Evolutionary conservation across 2,797 vertebrate species (phyloP), one percentile per base, ranked within the genome.

Genomic region (Pipistrellus pipistrellus): DNA sequence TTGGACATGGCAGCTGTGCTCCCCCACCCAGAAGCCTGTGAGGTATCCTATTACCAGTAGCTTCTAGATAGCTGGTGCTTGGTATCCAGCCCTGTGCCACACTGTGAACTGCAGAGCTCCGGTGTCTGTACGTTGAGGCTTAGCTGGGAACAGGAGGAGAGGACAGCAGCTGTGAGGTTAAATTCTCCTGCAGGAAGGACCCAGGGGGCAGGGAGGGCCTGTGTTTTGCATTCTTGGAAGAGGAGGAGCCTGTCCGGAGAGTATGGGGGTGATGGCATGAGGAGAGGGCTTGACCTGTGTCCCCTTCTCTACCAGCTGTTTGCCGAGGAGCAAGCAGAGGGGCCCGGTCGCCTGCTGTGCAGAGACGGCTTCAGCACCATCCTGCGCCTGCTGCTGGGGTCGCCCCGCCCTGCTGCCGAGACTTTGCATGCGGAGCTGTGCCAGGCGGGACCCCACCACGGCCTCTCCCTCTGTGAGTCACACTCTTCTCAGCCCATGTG

Each of bases 381-480:
- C 94, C 98, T 99, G 98, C 98, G 97, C 95, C 99, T 99, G 83
- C 98, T 99, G 92, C 97, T 99, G 92, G 99, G 99, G 0, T 86
- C 98, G 0, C 97, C 98, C 38, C 98, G 98, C 96, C 76, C 97
- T 20, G 93, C 98, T 55, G 98, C 98, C 0, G 66, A 88, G 1
- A 86, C 98, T 99, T 97, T 99, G 98, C 96, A n/a, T 93, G 94
- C 97, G 0, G 96, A 97, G 87, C 97, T 99, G 38, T 98, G 98
- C 94, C 69, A 46, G 93, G 85, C 83, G 0, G 96, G 83, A 69
- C 35, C 96, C 73, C 81, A 78, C 93, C 96, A 78, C 41, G 97
- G 97, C 83, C 96, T 97, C 62, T 97, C 97, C 94, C 96, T 97
- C 75, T 62, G 97, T 97, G 96, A 97, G 97, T 96, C 85, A 59